Evolutionary conservation across 64 coral and sea anemone species (phyloP).

Genomic region (Orbicella faveolata): DNA sequence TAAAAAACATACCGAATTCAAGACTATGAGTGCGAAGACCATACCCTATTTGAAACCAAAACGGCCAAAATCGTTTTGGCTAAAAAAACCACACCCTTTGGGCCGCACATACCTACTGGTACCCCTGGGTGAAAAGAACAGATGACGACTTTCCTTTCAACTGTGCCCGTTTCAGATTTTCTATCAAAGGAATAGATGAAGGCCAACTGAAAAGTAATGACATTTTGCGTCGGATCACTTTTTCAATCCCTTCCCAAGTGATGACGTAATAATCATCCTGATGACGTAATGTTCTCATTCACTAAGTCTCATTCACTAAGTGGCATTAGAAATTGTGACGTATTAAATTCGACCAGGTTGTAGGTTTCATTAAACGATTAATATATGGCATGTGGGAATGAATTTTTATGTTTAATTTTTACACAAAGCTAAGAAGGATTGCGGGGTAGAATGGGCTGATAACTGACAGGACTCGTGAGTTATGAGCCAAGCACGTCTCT

Average conservation of each 20-base stretch:
- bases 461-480: neutral
- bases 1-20: too few species aligned
- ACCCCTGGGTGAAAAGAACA: too few species aligned
- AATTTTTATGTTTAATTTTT: neutral
- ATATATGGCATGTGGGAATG: neutral
- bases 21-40: too few species aligned
- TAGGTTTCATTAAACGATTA: neutral
- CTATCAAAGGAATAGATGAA: too few species aligned
- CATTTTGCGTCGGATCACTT: too few species aligned
- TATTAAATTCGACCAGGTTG: neutral
- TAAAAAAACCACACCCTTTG: too few species aligned
- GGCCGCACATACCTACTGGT: too few species aligned
- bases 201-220: too few species aligned
- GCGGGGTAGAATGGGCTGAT: neutral
- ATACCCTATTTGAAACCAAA: too few species aligned
- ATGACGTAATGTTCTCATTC: neutral
- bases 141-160: too few species aligned
- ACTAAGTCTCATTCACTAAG: neutral
- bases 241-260: neutral
- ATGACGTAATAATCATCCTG: neutral
- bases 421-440: neutral
- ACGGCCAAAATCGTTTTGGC: too few species aligned
- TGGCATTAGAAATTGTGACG: neutral
- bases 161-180: too few species aligned
- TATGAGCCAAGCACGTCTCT: neutral